phyloP scores from a whole-genome alignment of 2,797 vertebrate genomes.

The Myotis findleyi region DNA sequence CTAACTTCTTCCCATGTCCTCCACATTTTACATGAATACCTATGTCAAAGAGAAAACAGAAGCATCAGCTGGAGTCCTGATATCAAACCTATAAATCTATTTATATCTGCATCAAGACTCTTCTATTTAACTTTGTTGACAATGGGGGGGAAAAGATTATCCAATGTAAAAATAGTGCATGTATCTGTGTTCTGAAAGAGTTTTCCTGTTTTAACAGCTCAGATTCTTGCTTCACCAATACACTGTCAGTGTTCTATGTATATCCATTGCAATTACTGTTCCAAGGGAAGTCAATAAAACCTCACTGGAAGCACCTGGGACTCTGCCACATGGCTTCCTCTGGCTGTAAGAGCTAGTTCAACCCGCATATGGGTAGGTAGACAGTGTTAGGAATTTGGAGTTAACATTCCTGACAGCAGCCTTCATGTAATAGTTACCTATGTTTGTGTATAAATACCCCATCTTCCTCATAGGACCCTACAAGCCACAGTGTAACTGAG shows the following conservation, averaged over 20 bases:
- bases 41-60: conserved; percentile 2
- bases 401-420: not conserved
- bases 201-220: not conserved
- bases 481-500: not conserved
- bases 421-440: not conserved
- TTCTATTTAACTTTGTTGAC: not conserved
- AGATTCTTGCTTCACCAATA: not conserved
- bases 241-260: not conserved
- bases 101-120: not conserved
- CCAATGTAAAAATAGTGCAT: not conserved
- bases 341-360: not conserved
- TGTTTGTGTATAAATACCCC: not conserved
- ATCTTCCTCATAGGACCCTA: not conserved
- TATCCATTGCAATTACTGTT: not conserved
- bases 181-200: not conserved
- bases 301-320: not conserved
- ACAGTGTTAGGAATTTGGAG: not conserved
- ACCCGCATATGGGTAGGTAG: not conserved
- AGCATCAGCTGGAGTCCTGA: not conserved
- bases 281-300: not conserved
- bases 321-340: not conserved
- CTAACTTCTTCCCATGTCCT: not conserved
- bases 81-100: not conserved
- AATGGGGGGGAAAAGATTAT: not conserved
- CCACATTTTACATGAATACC: not conserved